Evolutionary conservation across 2,113 vertebrate genomes (phyloP).

Genomic region (Acrocephalus kingi): DNA sequence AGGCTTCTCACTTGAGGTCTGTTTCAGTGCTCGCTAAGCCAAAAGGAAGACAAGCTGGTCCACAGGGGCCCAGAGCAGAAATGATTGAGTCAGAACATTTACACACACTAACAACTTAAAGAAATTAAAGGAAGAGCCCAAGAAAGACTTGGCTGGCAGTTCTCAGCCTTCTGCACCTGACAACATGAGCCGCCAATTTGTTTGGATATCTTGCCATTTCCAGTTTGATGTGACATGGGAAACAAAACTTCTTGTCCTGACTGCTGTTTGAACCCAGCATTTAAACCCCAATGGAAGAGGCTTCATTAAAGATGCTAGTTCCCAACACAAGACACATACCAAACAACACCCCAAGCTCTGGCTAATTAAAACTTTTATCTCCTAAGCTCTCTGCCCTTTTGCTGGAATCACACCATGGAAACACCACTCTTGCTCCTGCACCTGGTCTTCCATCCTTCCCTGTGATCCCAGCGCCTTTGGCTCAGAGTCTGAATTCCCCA

Average conservation of each 20-base stretch:
- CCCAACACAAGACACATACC: not conserved
- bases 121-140: not conserved
- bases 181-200: not conserved
- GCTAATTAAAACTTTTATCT: conserved; percentile 31
- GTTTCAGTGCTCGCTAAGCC: not conserved
- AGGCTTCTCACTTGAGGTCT: not conserved
- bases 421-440: not conserved
- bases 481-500: not conserved
- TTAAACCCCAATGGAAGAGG: not conserved
- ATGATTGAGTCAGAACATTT: not conserved
- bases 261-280: conserved; percentile 5
- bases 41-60: not conserved
- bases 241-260: conserved; percentile 13
- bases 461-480: not conserved
- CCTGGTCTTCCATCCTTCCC: conserved; percentile 21
- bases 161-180: conserved; percentile 40
- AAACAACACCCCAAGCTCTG: not conserved
- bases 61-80: not conserved
- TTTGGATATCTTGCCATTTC: not conserved
- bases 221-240: conserved; percentile 23
- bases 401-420: not conserved
- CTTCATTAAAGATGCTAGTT: not conserved
- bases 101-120: not conserved
- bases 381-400: not conserved
- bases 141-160: not conserved